A percentile compares a stretch with the other conserved stretches of the same genome.
phyloP scores from a whole-genome alignment of 2,797 vertebrate genomes.

The Furcifer pardalis region DNA sequence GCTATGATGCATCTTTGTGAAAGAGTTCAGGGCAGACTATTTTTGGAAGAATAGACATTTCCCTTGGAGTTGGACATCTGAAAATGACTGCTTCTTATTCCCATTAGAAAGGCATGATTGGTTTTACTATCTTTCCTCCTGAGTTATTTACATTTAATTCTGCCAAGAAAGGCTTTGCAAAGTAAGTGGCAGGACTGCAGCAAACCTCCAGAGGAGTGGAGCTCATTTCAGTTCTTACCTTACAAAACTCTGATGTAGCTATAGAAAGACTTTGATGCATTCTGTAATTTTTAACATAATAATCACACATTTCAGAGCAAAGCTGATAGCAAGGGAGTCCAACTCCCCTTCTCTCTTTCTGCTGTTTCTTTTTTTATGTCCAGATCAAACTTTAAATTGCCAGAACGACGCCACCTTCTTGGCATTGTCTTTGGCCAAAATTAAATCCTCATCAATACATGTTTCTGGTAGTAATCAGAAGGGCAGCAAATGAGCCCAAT shows the following conservation, averaged over 20 bases:
- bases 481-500: too few relatives aligned
- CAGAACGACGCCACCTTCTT: too few relatives aligned
- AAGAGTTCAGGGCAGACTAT: too few relatives aligned
- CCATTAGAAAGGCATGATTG: neutral
- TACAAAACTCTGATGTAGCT: neutral
- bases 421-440: too few relatives aligned
- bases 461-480: too few relatives aligned
- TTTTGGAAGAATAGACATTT: too few relatives aligned
- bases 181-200: neutral
- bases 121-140: neutral
- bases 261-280: neutral
- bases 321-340: neutral
- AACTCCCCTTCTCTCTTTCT: too few relatives aligned
- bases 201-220: neutral
- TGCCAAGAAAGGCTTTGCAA: neutral
- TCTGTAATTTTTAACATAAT: neutral
- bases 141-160: neutral
- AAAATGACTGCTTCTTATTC: neutral
- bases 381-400: too few relatives aligned
- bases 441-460: too few relatives aligned
- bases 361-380: too few relatives aligned
- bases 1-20: too few relatives aligned
- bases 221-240: neutral
- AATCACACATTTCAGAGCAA: conserved; percentile 1
- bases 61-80: too few relatives aligned